Conservation (phyloP, 1,140 invertebrate genomes). For the Rhyzopertha dominica region DNA sequence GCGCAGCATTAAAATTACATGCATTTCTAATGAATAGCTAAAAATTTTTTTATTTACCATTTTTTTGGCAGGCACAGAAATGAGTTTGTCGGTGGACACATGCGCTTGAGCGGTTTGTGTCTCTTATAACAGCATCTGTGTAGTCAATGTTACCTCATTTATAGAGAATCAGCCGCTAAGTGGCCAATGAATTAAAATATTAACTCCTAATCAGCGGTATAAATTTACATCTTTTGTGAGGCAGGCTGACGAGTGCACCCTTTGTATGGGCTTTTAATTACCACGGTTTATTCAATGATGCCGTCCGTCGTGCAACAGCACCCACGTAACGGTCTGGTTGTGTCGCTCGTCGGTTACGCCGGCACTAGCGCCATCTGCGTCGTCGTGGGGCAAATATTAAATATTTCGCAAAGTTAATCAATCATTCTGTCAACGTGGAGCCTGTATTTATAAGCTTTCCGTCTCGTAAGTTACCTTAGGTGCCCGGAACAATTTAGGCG, state of each 20-base stretch:
- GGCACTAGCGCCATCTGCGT: no score
- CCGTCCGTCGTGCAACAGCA: constrained; percentile 1
- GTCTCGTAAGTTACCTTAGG: background rate
- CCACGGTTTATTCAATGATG: constrained; percentile 11
- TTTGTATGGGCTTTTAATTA: constrained; percentile 16
- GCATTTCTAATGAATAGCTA: no score
- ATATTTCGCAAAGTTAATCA: constrained; percentile 4
- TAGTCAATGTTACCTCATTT: no score
- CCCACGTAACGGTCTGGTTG: no score
- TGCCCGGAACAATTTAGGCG: background rate
- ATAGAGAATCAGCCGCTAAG: constrained; percentile 7
- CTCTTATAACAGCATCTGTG: no score
- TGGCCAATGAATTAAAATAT: constrained; percentile 11
- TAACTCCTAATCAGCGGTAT: constrained; percentile 6
- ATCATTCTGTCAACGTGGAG: constrained; percentile 1
- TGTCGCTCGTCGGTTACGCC: no score
- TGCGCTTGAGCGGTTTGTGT: no score
- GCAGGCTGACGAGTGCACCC: constrained; percentile 10
- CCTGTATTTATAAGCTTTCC: background rate
- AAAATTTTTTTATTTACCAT: no score
- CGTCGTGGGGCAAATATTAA: background rate
- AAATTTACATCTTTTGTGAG: constrained; percentile 10
- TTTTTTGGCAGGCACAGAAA: no score
- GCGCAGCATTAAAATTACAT: no score
- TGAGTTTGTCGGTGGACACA: no score